Evolutionary conservation across 2,797 vertebrate species (phyloP).

Genomic region (Pantherophis vulpinus): DNA sequence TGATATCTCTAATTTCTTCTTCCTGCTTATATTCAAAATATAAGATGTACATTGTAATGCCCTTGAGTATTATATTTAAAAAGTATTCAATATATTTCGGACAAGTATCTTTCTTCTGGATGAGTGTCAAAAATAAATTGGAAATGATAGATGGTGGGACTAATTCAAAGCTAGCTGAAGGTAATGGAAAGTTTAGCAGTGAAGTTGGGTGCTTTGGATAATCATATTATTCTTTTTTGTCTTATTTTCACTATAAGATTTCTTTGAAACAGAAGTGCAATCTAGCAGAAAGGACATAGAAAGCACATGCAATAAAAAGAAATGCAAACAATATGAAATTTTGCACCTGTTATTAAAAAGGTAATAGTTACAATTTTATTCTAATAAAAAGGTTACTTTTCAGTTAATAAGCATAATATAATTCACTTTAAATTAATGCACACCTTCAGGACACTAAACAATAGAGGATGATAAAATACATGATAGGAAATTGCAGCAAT

Average conservation of each 20-base stretch:
- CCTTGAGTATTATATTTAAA: slow-evolving; percentile 25
- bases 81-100: slow-evolving; percentile 16
- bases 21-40: neutral
- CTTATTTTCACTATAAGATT: neutral
- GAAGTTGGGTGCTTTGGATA: neutral
- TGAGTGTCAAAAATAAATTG: slow-evolving; percentile 10
- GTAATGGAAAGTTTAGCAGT: neutral
- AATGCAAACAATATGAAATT: neutral
- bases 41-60: neutral
- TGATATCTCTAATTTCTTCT: slow-evolving; percentile 33
- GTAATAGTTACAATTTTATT: neutral
- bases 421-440: neutral
- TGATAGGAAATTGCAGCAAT: neutral
- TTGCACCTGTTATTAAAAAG: neutral
- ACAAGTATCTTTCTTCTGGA: slow-evolving; percentile 21
- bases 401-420: neutral
- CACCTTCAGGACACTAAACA: neutral
- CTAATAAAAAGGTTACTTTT: neutral
- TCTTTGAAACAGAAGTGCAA: neutral
- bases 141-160: neutral
- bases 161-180: neutral
- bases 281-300: neutral
- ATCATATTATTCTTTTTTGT: neutral
- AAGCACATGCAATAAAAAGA: neutral
- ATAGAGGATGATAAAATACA: neutral